Percentiles rank a stretch among this genome's conserved stretches.
These are phyloP conservation scores for Melanitta fusca DNA, from an alignment of 2,797 vertebrate genomes.

Conservation along the genomic window DNA sequence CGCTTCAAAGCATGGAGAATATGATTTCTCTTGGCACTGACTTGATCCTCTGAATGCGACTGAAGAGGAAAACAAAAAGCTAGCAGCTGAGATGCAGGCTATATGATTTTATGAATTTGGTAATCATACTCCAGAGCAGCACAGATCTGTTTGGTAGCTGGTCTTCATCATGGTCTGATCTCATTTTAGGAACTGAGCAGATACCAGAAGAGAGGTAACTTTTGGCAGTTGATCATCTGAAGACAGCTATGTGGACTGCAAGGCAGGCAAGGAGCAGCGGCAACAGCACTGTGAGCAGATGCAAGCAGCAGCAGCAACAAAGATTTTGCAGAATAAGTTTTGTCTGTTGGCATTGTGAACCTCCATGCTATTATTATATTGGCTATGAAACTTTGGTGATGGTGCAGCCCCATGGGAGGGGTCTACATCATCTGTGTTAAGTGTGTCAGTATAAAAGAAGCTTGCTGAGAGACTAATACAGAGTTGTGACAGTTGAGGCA, in stretches of 20 bases:
- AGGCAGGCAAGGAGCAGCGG: neutral
- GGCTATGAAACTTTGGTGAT: neutral
- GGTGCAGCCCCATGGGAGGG: neutral
- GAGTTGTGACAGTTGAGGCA: neutral
- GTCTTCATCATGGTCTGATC: neutral
- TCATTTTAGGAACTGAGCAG: neutral
- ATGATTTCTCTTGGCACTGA: neutral
- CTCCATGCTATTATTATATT: neutral
- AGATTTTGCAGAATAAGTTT: neutral
- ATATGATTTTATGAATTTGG: neutral
- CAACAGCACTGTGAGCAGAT: neutral
- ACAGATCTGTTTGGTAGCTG: neutral
- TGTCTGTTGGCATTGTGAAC: neutral
- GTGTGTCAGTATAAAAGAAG: neutral
- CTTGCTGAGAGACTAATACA: neutral
- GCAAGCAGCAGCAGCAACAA: neutral
- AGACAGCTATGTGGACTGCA: fast-evolving
- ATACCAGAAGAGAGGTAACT: neutral
- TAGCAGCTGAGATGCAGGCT: neutral
- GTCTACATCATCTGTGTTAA: neutral
- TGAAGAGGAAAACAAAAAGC: neutral
- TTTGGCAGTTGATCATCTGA: neutral
- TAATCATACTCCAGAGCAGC: neutral
- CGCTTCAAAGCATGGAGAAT: neutral
- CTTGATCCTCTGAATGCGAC: neutral